Evolutionary conservation across 2,797 vertebrate species (phyloP).

Genomic region (Pempheris klunzingeri): DNA sequence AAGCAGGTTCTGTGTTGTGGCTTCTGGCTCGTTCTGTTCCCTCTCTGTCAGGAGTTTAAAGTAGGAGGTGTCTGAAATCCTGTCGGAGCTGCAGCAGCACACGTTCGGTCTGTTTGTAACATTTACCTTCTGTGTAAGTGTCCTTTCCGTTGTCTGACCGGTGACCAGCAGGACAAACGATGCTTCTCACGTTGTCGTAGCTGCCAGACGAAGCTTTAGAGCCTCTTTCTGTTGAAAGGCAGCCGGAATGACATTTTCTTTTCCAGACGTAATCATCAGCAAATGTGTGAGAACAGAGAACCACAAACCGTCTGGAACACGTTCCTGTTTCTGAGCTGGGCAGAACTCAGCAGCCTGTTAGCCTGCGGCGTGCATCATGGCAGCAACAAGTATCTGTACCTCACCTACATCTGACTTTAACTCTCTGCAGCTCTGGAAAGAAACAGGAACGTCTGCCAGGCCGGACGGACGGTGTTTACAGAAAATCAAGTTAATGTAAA

Average conservation of each 20-base stretch:
- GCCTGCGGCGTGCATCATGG: conserved; percentile 41
- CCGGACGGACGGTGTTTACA: conserved; percentile 50
- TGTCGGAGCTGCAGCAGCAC: background rate
- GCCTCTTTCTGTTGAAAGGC: conserved; percentile 6
- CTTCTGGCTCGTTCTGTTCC: conserved; percentile 8
- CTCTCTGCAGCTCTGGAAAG: conserved; percentile 26
- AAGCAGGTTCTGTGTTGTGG: conserved; percentile 41
- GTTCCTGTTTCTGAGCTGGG: conserved; percentile 40
- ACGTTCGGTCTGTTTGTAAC: background rate
- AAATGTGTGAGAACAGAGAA: conserved; percentile 35
- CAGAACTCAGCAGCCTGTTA: conserved; percentile 59
- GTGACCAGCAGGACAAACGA: background rate
- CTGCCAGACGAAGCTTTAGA: background rate
- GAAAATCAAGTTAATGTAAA: conserved; percentile 51
- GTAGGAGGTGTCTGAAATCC: background rate
- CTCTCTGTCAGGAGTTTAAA: conserved; percentile 3
- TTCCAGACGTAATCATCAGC: conserved; percentile 33
- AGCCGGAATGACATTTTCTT: conserved; percentile 10
- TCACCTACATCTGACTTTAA: conserved; percentile 54
- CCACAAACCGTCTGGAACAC: conserved; percentile 57
- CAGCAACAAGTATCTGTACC: conserved; percentile 42
- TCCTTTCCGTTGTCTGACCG: too few species aligned
- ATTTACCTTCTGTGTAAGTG: too few species aligned
- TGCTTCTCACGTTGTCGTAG: background rate
- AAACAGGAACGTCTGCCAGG: conserved; percentile 46